Evolutionary conservation across 2,888 invertebrate genomes (phyloP), one percentile per base, ranked within the genome.

Genomic region (Plagodis pulveraria): DNA sequence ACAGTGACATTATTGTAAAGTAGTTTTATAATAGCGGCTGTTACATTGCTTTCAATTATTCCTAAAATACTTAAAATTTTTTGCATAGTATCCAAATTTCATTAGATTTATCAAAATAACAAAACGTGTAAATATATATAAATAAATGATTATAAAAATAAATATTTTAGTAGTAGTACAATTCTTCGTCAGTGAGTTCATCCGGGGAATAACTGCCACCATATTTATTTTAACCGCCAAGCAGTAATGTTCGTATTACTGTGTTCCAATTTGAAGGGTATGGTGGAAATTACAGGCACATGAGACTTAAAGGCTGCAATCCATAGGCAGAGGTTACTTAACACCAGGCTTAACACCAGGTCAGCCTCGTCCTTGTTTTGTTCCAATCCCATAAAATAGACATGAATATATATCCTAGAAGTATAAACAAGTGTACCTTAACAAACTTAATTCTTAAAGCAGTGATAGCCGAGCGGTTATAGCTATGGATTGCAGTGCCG

Each of bases 21-120:
- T 78, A 76, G 74, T 77, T 80, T 77, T 72, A 65, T 60, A 4
- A 22, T 22, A 22, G 66, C 69, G 66, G 55, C 49, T 50, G 44
- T 33, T 62, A 65, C 22, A 22, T 68, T 56, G 47, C 36, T 56
- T 46, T 42, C 41, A 58, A 56, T 52, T 52, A 48, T 22, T 22
- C 22, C 4, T 22, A 4, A 22, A 22, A 22, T 22, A 4, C 22
- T 22, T 22, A 22, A n/a, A n/a, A 22, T 22, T 43, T 11, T n/a
- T 43, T 38, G 1, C 9, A 38, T 1, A 38, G 5, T 4, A 38
- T 8, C 6, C 1, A 38, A 6, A 38, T 38, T 38, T 6, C 2
- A 38, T 9, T 38, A 5, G 9, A 38, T 9, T 38, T 1, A 38
- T 8, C 1, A 1, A 38, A 1, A 38, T 38, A 38, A 38, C 9